Evolutionary conservation across 2,113 vertebrate genomes (phyloP), one percentile per base, ranked within the genome.

Genomic region (Cyprinodon tularosa): DNA sequence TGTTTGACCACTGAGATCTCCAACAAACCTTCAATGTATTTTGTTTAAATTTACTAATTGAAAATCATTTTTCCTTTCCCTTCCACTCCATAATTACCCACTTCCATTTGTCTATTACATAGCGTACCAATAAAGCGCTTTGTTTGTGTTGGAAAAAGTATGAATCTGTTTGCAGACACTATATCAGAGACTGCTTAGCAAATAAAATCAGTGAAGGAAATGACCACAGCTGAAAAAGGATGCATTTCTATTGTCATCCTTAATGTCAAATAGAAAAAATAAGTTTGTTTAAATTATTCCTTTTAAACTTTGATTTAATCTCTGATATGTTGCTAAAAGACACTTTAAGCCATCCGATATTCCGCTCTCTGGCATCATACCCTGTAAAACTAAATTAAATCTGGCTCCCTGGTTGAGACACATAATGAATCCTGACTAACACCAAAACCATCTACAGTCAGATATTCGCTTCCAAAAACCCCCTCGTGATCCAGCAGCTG

Each of bases 401-500:
- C 17, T 57, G 45, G 39, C 64, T 59, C 53, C 38, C 22, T 65
- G 2, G 14, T 36, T 3, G 29, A 67, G 47, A 2, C 71, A 3
- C 14, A 50, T 61, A 4, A 4, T 29, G 62, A 60, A 71, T 6
- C 70, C 38, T 72, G 68, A 74, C 72, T 78, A 78, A 85, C 62
- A 71, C 66, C 66, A 66, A 82, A 69, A 83, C 71, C 22, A 57
- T 84, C 83, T 80, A 77, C 84, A 85, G 79, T 20, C 42, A 0
- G 8, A 81, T 47, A 45, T 13, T 50, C 61, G 65, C 40, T 48
- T 4, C 50, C 50, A 36, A 47, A 68, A 29, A 64, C 45, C 65
- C 38, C 68, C 76, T 67, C 39, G 38, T 83, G 78, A 81, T 85
- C 57, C 68, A 57, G 69, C 82, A 86, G 86, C 75, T 86, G 80